A percentile compares a stretch with the other conserved stretches of the same genome.
Conservation (phyloP, 2,888 invertebrate genomes). For the Amphiduros pacificus region DNA sequence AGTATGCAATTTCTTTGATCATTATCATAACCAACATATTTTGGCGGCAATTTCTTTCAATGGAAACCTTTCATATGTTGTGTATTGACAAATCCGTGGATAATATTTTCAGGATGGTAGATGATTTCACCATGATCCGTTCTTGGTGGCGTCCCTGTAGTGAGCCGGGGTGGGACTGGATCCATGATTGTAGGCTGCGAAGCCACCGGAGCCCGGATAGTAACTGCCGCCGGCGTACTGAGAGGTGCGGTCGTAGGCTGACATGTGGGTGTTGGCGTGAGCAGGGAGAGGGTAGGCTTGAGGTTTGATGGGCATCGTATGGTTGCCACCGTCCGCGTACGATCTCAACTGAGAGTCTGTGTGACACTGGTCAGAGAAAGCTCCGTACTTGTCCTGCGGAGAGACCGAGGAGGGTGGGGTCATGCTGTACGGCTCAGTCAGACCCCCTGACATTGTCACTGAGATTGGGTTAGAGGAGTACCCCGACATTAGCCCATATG, state of each 20-base stretch:
- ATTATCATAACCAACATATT: too few species aligned
- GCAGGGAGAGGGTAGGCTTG: slow-evolving; percentile 33
- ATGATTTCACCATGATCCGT: slow-evolving; percentile 22
- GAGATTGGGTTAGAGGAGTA: slow-evolving; percentile 22
- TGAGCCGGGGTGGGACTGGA: slow-evolving; percentile 22
- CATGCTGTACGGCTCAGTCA: slow-evolving; percentile 70
- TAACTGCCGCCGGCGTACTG: slow-evolving; percentile 18
- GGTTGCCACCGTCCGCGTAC: slow-evolving; percentile 11
- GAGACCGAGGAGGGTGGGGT: slow-evolving; percentile 97
- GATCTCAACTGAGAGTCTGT: slow-evolving; percentile 14
- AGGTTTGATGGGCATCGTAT: slow-evolving; percentile 30
- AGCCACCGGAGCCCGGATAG: slow-evolving; percentile 14
- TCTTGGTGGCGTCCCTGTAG: slow-evolving; percentile 26
- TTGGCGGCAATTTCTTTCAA: too few species aligned
- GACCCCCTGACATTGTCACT: slow-evolving; percentile 20
- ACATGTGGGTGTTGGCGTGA: slow-evolving; percentile 12
- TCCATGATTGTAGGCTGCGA: slow-evolving; percentile 18
- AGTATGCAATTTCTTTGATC: too few species aligned
- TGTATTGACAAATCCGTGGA: too few species aligned
- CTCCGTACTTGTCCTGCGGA: slow-evolving; percentile 75
- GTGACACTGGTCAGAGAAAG: slow-evolving; percentile 29
- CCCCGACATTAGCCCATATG: slow-evolving; percentile 20
- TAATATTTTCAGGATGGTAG: too few species aligned
- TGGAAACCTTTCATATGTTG: too few species aligned
- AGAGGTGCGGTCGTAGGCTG: slow-evolving; percentile 7